These are phyloP conservation scores for Drosophila suzukii DNA, from an alignment of 1,140 invertebrate genomes.

Conservation along the genomic window DNA sequence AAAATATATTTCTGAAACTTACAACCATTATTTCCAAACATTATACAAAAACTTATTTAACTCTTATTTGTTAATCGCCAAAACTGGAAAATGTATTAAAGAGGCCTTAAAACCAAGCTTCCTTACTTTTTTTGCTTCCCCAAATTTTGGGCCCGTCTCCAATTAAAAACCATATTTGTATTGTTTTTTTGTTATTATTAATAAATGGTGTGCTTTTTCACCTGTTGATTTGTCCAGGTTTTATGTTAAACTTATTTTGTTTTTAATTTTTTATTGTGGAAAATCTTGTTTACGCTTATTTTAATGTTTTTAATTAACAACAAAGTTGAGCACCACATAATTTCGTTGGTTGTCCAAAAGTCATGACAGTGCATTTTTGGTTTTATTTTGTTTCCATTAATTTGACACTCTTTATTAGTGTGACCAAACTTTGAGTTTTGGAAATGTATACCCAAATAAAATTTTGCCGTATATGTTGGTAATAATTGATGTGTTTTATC, in stretches of 20 bases:
- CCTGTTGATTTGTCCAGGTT: constrained; percentile 25
- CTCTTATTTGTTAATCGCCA: no score
- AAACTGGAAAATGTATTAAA: background rate
- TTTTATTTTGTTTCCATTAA: background rate
- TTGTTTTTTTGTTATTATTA: background rate
- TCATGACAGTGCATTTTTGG: constrained; percentile 26
- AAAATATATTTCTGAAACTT: no score
- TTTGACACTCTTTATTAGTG: constrained; percentile 1
- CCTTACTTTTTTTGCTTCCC: background rate
- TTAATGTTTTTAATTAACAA: constrained; percentile 31
- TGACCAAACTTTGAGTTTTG: constrained; percentile 3
- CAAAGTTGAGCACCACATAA: constrained; percentile 7
- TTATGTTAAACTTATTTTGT: background rate
- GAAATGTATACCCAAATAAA: background rate
- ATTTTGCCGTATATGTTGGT: no score
- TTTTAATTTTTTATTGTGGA: background rate
- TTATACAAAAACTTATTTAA: no score
- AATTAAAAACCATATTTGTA: background rate
- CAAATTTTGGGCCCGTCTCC: background rate
- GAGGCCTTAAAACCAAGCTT: background rate
- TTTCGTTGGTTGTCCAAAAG: constrained; percentile 21
- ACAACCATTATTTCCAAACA: no score
- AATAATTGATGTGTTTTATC: background rate
- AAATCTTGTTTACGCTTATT: constrained; percentile 11
- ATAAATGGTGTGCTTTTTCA: constrained; percentile 14